Evolutionary conservation across 2,113 vertebrate genomes (phyloP), one percentile per base, ranked within the genome.

Genomic region (Nansenia antarctica): DNA sequence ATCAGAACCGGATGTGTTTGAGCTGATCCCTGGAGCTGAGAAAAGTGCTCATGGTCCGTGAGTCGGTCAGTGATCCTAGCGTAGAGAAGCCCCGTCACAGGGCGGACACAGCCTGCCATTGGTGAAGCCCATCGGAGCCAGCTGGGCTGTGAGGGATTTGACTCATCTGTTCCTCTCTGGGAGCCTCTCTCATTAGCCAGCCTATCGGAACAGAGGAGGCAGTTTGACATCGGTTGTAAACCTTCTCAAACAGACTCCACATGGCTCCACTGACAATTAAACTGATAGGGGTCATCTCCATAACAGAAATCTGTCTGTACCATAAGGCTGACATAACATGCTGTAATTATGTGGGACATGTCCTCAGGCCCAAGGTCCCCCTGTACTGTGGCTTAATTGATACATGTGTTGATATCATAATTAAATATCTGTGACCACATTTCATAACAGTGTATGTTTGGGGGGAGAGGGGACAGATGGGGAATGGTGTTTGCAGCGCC

Each of bases 401-500:
- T 32, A n/a, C 55, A 58, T 58, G 55, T 5, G 2, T 47, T 78
- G 65, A 62, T 71, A 52, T 80, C 72, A 76, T 70, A 65, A 78
- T 81, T 26, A 62, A 66, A 74, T 71, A 76, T 71, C 76, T 77
- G 69, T 77, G 72, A 70, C 66, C 73, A 32, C 52, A 72, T 78
- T 53, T 65, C 29, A 32, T 63, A 72, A 65, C 52, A 62, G 53
- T 67, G 57, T 61, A 4, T 65, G 61, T 62, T 74, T 68, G 22
- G 69, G 74, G 81, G 62, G 14, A 58, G 31, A 3, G 45, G 60
- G 62, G 12, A 29, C 86, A 79, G 83, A 78, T 87, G 84, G 83
- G 47, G 1, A 37, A 49, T 77, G 66, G 59, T 53, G 54, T 79
- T 64, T 80, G 9, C 52, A 29, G 69, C 60, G 29, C 69, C 63